Conservation (phyloP, 2,888 invertebrate species). For the Cataglyphis livida region DNA sequence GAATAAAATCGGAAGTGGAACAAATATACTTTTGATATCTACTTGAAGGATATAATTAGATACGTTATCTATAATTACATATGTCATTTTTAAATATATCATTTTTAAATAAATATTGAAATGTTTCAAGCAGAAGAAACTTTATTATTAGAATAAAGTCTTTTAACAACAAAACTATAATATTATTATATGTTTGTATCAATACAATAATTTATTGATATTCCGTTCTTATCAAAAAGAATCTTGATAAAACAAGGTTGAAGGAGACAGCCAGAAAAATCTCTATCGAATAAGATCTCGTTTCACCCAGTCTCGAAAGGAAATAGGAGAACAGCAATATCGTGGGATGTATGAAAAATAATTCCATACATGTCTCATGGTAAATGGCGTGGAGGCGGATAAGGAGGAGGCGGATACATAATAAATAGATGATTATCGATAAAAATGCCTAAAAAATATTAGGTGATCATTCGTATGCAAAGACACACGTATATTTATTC, state of each 20-base stretch:
- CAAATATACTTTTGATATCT: background rate
- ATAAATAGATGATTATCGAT: conserved; percentile 66
- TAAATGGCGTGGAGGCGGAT: conserved; percentile 9
- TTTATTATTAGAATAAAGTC: conserved; percentile 1
- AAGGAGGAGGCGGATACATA: conserved; percentile 43
- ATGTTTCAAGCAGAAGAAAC: background rate
- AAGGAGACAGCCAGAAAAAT: conserved; percentile 39
- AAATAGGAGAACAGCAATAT: conserved; percentile 38
- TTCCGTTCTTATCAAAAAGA: background rate
- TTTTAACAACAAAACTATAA: conserved; percentile 14
- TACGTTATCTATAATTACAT: background rate
- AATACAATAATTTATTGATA: conserved; percentile 26
- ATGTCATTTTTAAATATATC: conserved; percentile 14
- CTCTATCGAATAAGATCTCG: conserved; percentile 52
- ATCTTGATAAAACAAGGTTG: conserved; percentile 30
- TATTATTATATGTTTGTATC: conserved; percentile 5
- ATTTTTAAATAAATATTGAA: background rate
- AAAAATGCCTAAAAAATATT: conserved; percentile 64
- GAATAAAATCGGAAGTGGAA: conserved; percentile 2
- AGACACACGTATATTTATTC: background rate
- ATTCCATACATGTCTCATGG: conserved; percentile 60
- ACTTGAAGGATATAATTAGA: background rate
- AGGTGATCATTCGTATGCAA: conserved; percentile 55
- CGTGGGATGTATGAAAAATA: conserved; percentile 49
- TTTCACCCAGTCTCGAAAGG: conserved; percentile 23